phyloP scores from a whole-genome alignment of 2,797 vertebrate genomes.

The Silurus aristotelis region DNA sequence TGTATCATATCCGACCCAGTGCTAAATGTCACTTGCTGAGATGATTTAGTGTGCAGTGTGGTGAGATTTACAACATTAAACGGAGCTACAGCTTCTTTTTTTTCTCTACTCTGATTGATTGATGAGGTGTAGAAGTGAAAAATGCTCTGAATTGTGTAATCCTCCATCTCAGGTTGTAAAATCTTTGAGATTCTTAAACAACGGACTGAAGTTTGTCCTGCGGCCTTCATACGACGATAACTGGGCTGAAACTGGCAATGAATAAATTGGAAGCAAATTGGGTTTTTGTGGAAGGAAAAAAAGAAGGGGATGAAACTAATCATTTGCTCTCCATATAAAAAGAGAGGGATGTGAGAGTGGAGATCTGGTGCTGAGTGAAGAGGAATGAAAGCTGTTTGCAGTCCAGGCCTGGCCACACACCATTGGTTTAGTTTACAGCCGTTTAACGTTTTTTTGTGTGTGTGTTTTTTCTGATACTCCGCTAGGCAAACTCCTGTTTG shows the following conservation, averaged over 20 bases:
- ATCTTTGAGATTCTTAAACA: background rate
- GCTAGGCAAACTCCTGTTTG: background rate
- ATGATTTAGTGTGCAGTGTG: background rate
- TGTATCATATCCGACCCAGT: too few species aligned
- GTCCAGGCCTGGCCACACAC: constrained; percentile 19
- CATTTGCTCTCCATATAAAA: constrained; percentile 23
- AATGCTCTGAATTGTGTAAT: background rate
- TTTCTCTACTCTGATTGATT: background rate
- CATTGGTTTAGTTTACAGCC: constrained; percentile 30
- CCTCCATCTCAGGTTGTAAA: background rate
- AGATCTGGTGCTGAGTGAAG: background rate
- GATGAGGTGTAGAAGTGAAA: background rate
- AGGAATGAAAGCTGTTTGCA: constrained; percentile 22
- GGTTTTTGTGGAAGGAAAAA: background rate
- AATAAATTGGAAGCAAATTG: background rate
- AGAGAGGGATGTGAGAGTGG: background rate
- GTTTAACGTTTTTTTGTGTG: constrained; percentile 1
- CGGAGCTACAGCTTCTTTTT: background rate
- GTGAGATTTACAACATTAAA: background rate
- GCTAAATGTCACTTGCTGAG: too few species aligned
- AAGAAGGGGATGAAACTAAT: background rate
- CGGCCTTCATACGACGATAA: background rate
- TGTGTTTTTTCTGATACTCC: background rate
- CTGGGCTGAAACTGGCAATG: background rate
- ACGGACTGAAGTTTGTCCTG: background rate